Conservation (phyloP, 2,888 invertebrate species). For the Drosophila borborema region DNA sequence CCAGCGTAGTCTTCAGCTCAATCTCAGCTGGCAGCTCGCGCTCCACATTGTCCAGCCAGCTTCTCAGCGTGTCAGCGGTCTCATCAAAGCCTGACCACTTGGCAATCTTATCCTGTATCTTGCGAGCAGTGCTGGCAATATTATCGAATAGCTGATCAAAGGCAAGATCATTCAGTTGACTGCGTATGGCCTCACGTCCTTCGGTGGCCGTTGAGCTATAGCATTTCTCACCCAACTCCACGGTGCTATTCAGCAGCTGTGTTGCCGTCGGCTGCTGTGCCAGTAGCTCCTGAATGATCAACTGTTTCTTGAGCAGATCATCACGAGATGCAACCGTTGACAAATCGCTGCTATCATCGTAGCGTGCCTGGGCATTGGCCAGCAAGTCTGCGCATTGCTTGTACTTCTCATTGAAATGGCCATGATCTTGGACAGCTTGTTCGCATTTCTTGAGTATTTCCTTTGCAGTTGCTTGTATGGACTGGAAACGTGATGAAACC, state of each 20-base stretch:
- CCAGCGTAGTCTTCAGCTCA: conserved; percentile 93
- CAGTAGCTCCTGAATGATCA: conserved; percentile 90
- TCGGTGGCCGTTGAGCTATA: conserved; percentile 94
- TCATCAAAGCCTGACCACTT: conserved; percentile 97
- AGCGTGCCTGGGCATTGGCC: conserved; percentile 90
- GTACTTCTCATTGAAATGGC: conserved; percentile 92
- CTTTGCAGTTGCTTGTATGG: conserved; percentile 94
- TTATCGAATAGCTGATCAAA: conserved; percentile 93
- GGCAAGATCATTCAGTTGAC: conserved; percentile 92
- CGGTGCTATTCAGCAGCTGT: conserved; percentile 91
- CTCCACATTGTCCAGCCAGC: conserved; percentile 92
- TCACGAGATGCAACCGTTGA: conserved; percentile 88
- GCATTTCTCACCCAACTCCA: conserved; percentile 94
- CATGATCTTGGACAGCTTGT: conserved; percentile 93
- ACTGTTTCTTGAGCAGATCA: conserved; percentile 89
- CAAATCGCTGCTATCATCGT: conserved; percentile 89
- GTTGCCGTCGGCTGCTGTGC: conserved; percentile 91
- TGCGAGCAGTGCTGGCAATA: conserved; percentile 91
- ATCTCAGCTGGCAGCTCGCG: conserved; percentile 91
- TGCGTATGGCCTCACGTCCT: conserved; percentile 93
- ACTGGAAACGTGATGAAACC: conserved; percentile 95
- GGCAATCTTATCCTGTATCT: conserved; percentile 92
- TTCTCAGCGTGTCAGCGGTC: conserved; percentile 90
- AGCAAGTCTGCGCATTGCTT: conserved; percentile 94
- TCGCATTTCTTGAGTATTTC: conserved; percentile 97